Conservation (phyloP, 2,797 vertebrate genomes). For the Gadopsis bispinosus region DNA sequence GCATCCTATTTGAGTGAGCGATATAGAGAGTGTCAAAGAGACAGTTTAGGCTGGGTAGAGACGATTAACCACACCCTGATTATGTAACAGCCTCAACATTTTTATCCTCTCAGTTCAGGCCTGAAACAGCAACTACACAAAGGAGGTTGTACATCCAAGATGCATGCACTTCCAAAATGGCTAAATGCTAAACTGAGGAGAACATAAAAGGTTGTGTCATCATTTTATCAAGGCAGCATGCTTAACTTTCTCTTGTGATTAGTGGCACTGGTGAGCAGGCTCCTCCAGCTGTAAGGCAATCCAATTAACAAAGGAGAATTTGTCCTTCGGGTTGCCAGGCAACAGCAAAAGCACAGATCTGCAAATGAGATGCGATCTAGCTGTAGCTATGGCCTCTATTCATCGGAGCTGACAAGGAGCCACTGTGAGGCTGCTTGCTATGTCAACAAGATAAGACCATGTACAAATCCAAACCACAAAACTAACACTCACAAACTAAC, state of each 20-base stretch:
- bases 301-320: conserved; percentile 81
- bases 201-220: conserved; percentile 20
- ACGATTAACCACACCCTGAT: conserved; percentile 76
- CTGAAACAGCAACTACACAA: conserved; percentile 36
- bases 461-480: conserved; percentile 50
- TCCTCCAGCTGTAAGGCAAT: conserved; percentile 69
- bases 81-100: conserved; percentile 57
- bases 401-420: conserved; percentile 74
- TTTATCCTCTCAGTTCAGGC: conserved; percentile 54
- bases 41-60: conserved; percentile 60
- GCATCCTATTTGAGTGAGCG: conserved; percentile 25
- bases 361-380: conserved; percentile 73
- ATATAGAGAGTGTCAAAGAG: conserved; percentile 36
- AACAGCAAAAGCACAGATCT: conserved; percentile 72
- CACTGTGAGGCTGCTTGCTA: conserved; percentile 68
- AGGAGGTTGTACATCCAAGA: conserved; percentile 29
- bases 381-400: conserved; percentile 69
- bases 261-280: conserved; percentile 43
- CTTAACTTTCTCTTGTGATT: conserved; percentile 55
- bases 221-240: conserved; percentile 45
- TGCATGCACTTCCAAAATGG: conserved; percentile 2
- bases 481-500: conserved; percentile 31
- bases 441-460: conserved; percentile 63
- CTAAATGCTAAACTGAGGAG: conserved; percentile 38
- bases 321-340: conserved; percentile 74